Conservation (phyloP, 2,888 invertebrate species). For the Meliscaeva auricollis region DNA sequence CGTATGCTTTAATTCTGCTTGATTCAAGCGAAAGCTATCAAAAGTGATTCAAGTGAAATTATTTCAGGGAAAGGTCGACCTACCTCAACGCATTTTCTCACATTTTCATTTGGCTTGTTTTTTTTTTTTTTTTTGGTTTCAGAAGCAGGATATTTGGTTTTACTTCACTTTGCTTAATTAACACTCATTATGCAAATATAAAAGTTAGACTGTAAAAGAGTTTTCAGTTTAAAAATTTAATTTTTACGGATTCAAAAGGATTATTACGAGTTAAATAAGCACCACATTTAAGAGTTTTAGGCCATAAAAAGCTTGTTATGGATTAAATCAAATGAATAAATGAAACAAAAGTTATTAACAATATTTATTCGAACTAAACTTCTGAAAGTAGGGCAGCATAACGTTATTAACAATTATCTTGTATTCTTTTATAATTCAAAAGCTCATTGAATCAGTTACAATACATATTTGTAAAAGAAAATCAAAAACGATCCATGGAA, state of each 20-base stretch:
- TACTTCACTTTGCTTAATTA: neutral
- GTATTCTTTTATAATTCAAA: no score
- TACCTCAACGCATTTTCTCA: neutral
- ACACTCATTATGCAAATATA: slow-evolving; percentile 17
- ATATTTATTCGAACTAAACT: no score
- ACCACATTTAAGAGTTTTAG: no score
- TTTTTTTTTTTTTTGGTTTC: neutral
- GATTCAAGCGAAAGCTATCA: slow-evolving; percentile 4
- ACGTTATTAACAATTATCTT: no score
- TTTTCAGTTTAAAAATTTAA: slow-evolving; percentile 5
- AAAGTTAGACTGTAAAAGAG: neutral
- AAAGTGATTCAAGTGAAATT: slow-evolving; percentile 2
- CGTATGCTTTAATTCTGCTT: neutral
- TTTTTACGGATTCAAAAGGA: neutral
- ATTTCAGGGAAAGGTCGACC: neutral
- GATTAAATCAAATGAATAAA: no score
- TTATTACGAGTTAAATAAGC: no score
- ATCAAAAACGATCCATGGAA: no score
- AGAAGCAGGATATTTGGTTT: neutral
- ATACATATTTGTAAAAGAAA: no score
- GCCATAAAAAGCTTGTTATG: no score
- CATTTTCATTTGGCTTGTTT: neutral
- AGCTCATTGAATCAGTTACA: no score
- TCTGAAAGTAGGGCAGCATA: no score
- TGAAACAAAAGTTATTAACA: no score